Conservation (phyloP, 1,140 invertebrate species). For the Teleogryllus occipitalis region DNA sequence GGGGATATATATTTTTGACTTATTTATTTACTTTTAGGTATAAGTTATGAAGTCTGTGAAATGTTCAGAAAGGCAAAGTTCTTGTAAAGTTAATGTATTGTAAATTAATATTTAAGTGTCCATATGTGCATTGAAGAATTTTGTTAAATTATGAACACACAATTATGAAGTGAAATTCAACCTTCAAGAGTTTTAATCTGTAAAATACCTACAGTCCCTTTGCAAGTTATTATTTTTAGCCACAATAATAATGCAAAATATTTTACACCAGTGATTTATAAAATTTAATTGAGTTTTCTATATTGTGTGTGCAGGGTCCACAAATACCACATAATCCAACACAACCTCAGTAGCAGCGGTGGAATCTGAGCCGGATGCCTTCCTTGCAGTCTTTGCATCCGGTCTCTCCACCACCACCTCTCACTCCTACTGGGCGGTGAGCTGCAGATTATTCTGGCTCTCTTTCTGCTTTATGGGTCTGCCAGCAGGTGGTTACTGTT, state of each 20-base stretch:
- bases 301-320: slow-evolving; percentile 11
- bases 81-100: too few relatives aligned
- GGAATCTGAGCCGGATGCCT: neutral
- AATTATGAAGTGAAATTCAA: too few relatives aligned
- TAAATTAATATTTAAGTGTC: too few relatives aligned
- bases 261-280: neutral
- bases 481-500: neutral
- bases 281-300: neutral
- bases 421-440: neutral
- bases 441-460: neutral
- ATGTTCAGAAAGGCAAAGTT: too few relatives aligned
- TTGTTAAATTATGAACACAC: too few relatives aligned
- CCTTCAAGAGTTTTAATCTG: too few relatives aligned
- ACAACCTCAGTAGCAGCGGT: slow-evolving; percentile 18
- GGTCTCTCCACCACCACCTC: neutral
- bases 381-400: neutral
- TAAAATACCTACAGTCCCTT: too few relatives aligned
- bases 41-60: too few relatives aligned
- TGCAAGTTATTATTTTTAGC: too few relatives aligned
- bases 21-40: too few relatives aligned
- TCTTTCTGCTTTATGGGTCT: neutral
- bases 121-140: too few relatives aligned
- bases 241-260: neutral
- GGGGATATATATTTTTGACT: too few relatives aligned
- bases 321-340: slow-evolving; percentile 17